phyloP scores from a whole-genome alignment of 1,140 invertebrate genomes.

The Paracyclopina nana region DNA sequence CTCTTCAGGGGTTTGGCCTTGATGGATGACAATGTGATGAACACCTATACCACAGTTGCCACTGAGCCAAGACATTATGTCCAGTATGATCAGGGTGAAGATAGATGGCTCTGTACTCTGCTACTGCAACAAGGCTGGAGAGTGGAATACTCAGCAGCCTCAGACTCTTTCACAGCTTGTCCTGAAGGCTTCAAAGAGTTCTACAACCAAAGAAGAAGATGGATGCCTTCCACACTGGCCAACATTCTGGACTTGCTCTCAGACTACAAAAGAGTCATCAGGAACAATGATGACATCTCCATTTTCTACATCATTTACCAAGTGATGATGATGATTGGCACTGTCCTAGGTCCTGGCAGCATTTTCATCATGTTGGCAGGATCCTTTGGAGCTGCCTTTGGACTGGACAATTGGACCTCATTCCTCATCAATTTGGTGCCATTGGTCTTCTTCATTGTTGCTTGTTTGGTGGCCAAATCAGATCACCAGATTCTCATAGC shows the following conservation, averaged over 20 bases:
- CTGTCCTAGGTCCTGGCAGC: conserved; percentile 39
- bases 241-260: conserved; percentile 41
- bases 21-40: conserved; percentile 41
- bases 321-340: conserved; percentile 33
- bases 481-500: conserved; percentile 32
- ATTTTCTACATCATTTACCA: conserved; percentile 35
- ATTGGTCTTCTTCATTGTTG: conserved; percentile 29
- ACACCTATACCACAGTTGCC: conserved; percentile 34
- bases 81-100: conserved; percentile 36
- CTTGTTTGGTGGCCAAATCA: conserved; percentile 29
- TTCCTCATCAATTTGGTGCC: conserved; percentile 30
- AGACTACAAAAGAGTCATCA: conserved; percentile 31
- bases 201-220: conserved; percentile 39
- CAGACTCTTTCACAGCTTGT: conserved; percentile 41
- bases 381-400: conserved; percentile 34
- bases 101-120: conserved; percentile 40
- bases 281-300: conserved; percentile 37
- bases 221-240: conserved; percentile 43
- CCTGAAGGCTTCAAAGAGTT: conserved; percentile 42
- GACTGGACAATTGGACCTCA: conserved; percentile 30
- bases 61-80: conserved; percentile 36
- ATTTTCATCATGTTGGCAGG: conserved; percentile 42
- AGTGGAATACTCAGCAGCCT: conserved; percentile 43
- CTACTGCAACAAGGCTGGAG: conserved; percentile 40
- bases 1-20: conserved; percentile 36